A percentile compares a stretch with the other conserved stretches of the same genome.
These are phyloP conservation scores for Brachionichthys hirsutus DNA, from an alignment of 2,113 vertebrate genomes.

Conservation along the genomic window DNA sequence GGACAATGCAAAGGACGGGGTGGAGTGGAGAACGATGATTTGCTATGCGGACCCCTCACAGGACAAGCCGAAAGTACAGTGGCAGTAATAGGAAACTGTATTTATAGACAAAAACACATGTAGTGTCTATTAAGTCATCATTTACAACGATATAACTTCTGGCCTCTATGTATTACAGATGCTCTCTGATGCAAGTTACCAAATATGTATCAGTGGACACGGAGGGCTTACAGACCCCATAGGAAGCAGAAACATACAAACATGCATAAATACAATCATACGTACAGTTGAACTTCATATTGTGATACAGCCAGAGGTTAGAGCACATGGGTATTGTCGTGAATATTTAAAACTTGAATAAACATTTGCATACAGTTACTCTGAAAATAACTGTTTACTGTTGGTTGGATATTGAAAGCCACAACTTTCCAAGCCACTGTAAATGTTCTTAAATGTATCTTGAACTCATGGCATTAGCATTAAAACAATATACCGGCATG, in stretches of 20 bases:
- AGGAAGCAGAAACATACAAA: neutral
- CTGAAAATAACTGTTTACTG: too few species aligned
- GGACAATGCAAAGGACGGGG: too few species aligned
- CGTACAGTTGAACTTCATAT: neutral
- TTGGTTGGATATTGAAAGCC: neutral
- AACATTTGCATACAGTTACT: neutral
- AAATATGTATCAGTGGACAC: neutral
- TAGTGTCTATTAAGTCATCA: neutral
- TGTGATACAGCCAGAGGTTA: constrained; percentile 5
- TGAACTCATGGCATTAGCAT: too few species aligned
- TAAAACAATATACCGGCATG: too few species aligned
- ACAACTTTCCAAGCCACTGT: neutral
- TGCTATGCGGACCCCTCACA: too few species aligned
- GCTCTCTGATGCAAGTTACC: neutral
- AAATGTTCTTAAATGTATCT: neutral
- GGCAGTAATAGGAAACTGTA: neutral
- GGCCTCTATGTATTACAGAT: neutral
- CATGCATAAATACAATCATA: too few species aligned
- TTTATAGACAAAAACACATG: neutral
- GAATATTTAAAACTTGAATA: constrained; percentile 18
- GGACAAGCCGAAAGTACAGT: too few species aligned
- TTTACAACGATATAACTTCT: neutral
- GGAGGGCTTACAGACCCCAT: neutral
- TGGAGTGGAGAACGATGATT: too few species aligned
- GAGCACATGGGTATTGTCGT: neutral